Evolutionary conservation across 2,113 vertebrate species (phyloP).

Genomic region (Toxotes chatareus): DNA sequence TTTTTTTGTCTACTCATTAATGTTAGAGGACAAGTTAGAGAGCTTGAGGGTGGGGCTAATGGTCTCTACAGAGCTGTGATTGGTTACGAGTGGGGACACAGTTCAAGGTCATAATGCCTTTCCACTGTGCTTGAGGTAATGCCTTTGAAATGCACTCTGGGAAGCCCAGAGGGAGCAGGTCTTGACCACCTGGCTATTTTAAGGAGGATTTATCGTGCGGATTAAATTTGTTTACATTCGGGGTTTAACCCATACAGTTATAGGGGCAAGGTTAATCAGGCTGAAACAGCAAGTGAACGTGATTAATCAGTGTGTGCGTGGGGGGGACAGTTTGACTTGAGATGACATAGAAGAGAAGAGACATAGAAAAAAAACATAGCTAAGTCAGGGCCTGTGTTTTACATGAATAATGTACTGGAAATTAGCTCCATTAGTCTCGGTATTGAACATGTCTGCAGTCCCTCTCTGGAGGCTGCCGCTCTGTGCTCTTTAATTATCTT

Average conservation of each 20-base stretch:
- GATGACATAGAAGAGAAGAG: slow-evolving; percentile 50
- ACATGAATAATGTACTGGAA: slow-evolving; percentile 85
- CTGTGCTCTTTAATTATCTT: slow-evolving; percentile 86
- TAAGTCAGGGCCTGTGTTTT: slow-evolving; percentile 78
- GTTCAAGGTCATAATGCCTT: slow-evolving; percentile 61
- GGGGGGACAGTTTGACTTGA: slow-evolving; percentile 16
- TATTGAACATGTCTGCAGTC: slow-evolving; percentile 82
- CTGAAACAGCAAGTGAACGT: slow-evolving; percentile 24
- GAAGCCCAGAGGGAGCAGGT: slow-evolving; percentile 5
- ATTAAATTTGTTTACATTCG: slow-evolving; percentile 61
- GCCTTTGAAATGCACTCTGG: slow-evolving; percentile 49
- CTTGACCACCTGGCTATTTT: slow-evolving; percentile 2
- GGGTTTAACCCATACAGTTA: slow-evolving; percentile 18
- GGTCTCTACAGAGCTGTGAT: slow-evolving; percentile 40
- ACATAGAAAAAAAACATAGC: slow-evolving; percentile 56
- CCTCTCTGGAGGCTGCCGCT: slow-evolving; percentile 80
- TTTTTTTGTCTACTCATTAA: slow-evolving; percentile 61
- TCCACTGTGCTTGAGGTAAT: slow-evolving; percentile 23
- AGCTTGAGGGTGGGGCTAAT: slow-evolving; percentile 25
- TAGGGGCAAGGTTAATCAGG: slow-evolving; percentile 59
- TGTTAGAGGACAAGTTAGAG: slow-evolving; percentile 51
- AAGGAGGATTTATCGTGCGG: slow-evolving; percentile 10
- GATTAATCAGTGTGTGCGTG: slow-evolving; percentile 35
- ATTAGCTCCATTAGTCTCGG: slow-evolving; percentile 85
- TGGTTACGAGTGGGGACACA: slow-evolving; percentile 17